Percentiles rank a stretch among this genome's conserved stretches.
phyloP scores from a whole-genome alignment of 2,113 vertebrate species.

The Oryzias curvinotus region DNA sequence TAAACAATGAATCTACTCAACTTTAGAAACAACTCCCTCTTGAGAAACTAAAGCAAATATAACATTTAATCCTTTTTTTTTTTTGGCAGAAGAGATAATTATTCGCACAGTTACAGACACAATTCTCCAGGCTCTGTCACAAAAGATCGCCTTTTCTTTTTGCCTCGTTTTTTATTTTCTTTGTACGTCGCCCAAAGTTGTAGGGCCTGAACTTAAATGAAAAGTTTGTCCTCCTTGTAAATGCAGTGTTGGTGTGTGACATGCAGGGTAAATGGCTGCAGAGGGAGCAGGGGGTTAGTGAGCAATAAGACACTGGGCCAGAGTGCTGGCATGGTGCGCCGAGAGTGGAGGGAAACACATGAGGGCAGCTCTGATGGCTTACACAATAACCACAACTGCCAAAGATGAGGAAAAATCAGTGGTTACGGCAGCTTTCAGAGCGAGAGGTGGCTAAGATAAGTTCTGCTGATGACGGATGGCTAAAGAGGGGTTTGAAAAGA shows the following conservation, averaged over 20 bases:
- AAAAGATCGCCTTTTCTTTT: slow-evolving; percentile 1
- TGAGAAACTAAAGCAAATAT: neutral
- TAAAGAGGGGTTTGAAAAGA: neutral
- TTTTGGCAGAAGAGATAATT: too few relatives aligned
- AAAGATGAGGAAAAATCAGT: slow-evolving; percentile 26
- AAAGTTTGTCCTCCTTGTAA: slow-evolving; percentile 29
- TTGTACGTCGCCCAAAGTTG: slow-evolving; percentile 21
- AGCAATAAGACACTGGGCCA: slow-evolving; percentile 34
- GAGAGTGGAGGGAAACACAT: neutral
- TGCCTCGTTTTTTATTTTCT: slow-evolving; percentile 10
- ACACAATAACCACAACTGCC: slow-evolving; percentile 39
- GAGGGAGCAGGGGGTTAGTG: slow-evolving; percentile 31
- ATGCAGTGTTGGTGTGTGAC: slow-evolving; percentile 30
- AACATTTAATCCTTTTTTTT: neutral
- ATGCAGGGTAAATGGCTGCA: slow-evolving; percentile 35
- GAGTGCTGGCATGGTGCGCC: slow-evolving; percentile 11
- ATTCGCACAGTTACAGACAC: neutral
- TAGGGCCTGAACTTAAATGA: slow-evolving; percentile 8
- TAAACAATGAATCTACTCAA: too few relatives aligned
- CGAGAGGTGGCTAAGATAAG: neutral
- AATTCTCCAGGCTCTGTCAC: neutral
- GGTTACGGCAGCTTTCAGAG: slow-evolving; percentile 9
- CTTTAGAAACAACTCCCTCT: too few relatives aligned
- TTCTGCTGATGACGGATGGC: slow-evolving; percentile 5
- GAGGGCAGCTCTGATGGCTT: slow-evolving; percentile 23